Percentiles rank a stretch among this genome's conserved stretches.
These are phyloP conservation scores for Eidolon dupreanum DNA, from an alignment of 2,797 vertebrate genomes.

Conservation along the genomic window DNA sequence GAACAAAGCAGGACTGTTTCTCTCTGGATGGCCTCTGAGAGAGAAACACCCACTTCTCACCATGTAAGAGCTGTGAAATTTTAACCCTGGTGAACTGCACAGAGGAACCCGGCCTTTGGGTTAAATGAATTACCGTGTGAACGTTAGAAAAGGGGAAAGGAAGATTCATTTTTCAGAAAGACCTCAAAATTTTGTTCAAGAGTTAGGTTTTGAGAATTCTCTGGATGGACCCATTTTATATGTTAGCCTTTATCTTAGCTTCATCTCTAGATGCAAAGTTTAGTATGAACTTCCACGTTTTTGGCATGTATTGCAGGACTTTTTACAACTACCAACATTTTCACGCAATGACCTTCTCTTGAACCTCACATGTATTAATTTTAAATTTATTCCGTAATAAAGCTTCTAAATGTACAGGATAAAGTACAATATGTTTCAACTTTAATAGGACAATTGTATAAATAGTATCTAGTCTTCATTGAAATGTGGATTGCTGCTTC, in stretches of 20 bases:
- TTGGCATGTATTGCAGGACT: constrained; percentile 2
- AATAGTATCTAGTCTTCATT: not conserved
- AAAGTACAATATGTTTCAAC: constrained; percentile 17
- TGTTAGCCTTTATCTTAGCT: not conserved
- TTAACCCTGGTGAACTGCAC: not conserved
- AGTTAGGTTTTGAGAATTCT: constrained; percentile 2
- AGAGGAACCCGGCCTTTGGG: not conserved
- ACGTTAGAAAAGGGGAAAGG: not conserved
- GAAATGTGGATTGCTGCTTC: not conserved
- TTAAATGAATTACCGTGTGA: not conserved
- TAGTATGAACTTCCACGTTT: not conserved
- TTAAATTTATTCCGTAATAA: constrained; percentile 56
- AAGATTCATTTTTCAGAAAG: not conserved
- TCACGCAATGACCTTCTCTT: constrained; percentile 5
- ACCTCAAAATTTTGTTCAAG: not conserved
- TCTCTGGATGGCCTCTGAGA: not conserved
- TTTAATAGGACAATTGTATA: constrained; percentile 35
- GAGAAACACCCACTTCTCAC: not conserved
- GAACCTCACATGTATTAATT: constrained; percentile 66
- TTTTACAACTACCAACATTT: constrained; percentile 45
- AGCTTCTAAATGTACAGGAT: constrained; percentile 35
- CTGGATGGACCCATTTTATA: not conserved
- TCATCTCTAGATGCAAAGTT: constrained; percentile 7
- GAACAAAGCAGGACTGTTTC: not conserved
- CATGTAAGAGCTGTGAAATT: not conserved